Percentiles rank a stretch among this genome's conserved stretches.
These are phyloP conservation scores for Craseonycteris thonglongyai DNA, from an alignment of 2,113 vertebrate species.

Conservation along the genomic window DNA sequence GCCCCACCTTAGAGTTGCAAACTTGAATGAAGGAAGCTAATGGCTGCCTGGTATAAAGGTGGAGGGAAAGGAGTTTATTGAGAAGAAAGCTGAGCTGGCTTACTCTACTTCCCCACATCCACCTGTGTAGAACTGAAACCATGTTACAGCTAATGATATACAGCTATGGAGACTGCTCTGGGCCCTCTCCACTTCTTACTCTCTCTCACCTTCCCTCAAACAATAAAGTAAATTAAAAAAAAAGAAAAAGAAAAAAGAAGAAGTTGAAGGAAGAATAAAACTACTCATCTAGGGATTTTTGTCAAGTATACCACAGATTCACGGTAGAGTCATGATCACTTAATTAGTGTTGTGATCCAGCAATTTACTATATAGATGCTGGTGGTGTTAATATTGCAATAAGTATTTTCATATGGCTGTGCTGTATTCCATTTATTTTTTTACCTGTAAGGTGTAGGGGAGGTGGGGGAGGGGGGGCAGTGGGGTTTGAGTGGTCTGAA, in stretches of 20 bases:
- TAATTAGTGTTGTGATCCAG: not conserved
- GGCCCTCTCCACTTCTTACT: too few relatives aligned
- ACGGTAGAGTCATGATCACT: not conserved
- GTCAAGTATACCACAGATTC: not conserved
- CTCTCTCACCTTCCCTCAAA: too few relatives aligned
- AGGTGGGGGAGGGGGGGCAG: too few relatives aligned
- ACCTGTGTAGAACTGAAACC: too few relatives aligned
- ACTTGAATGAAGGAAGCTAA: not conserved
- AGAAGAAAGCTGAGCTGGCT: not conserved
- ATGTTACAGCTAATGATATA: too few relatives aligned
- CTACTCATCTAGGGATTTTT: not conserved
- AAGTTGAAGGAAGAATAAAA: not conserved
- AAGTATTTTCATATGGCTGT: not conserved
- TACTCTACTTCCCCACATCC: not conserved
- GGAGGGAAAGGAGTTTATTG: not conserved
- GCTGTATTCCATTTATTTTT: not conserved
- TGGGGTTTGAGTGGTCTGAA: not conserved
- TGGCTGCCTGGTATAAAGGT: not conserved
- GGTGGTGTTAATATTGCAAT: not conserved
- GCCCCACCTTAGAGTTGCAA: not conserved
- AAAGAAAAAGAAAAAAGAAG: too few relatives aligned
- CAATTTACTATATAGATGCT: not conserved
- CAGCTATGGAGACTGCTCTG: too few relatives aligned
- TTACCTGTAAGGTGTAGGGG: not conserved
- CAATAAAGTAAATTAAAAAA: too few relatives aligned